Percentiles rank a stretch among this genome's conserved stretches.
phyloP scores from a whole-genome alignment of 2,888 invertebrate genomes.

The Trachelus troglodyta region DNA sequence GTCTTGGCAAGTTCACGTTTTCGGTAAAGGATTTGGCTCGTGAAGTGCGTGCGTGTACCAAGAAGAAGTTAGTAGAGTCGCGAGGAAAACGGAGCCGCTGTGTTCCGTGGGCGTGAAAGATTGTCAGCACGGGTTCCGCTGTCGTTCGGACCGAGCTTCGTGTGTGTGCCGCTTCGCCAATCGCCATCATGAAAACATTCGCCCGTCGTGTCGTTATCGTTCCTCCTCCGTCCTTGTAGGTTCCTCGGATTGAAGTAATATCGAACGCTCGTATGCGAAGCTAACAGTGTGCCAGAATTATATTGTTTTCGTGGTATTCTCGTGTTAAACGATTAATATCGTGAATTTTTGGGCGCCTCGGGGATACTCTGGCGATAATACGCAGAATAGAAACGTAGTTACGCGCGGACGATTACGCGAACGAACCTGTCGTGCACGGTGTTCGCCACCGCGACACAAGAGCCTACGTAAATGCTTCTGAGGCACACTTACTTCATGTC shows the following conservation, averaged over 20 bases:
- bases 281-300: constrained; percentile 18
- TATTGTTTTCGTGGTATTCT: background rate
- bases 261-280: constrained; percentile 31
- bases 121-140: background rate
- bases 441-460: constrained; percentile 18
- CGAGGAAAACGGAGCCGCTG: background rate
- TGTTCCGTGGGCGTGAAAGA: background rate
- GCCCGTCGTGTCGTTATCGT: constrained; percentile 42
- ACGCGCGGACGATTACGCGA: background rate
- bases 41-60: background rate
- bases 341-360: background rate
- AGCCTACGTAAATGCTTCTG: constrained; percentile 54
- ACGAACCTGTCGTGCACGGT: constrained; percentile 1
- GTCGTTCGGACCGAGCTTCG: background rate
- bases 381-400: constrained; percentile 3
- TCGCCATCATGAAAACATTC: constrained; percentile 60
- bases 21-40: background rate
- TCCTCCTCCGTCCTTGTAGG: constrained; percentile 50
- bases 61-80: background rate
- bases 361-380: background rate
- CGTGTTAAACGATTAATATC: background rate
- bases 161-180: constrained; percentile 25
- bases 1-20: background rate
- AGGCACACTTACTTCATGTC: constrained; percentile 61
- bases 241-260: constrained; percentile 43